phyloP scores from a whole-genome alignment of 2,888 invertebrate genomes.

The Phorcus lineatus region DNA sequence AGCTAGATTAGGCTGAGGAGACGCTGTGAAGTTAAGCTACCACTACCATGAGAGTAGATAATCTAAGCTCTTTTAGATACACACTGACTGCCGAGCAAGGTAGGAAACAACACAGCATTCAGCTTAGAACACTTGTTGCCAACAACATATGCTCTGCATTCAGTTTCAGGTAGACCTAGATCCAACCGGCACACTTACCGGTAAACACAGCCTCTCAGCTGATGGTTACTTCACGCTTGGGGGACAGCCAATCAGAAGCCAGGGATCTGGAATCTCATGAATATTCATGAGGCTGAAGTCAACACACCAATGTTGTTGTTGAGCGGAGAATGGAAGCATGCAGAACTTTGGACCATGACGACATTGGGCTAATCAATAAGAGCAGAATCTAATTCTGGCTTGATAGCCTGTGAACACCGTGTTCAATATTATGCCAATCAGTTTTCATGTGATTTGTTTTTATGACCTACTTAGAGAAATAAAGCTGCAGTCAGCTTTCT shows the following conservation, averaged over 20 bases:
- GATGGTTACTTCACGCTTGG: conserved; percentile 18
- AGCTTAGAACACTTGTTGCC: neutral
- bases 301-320: conserved; percentile 15
- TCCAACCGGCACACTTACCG: neutral
- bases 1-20: too few relatives aligned
- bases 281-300: neutral
- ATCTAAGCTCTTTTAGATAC: neutral
- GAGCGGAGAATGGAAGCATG: too few relatives aligned
- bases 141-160: neutral
- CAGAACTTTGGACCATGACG: neutral
- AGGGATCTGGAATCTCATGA: neutral
- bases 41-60: neutral
- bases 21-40: neutral
- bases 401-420: too few relatives aligned
- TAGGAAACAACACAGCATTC: neutral
- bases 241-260: conserved; percentile 1
- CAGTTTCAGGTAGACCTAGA: neutral
- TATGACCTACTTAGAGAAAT: too few relatives aligned
- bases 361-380: neutral
- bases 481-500: too few relatives aligned
- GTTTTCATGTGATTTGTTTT: too few relatives aligned
- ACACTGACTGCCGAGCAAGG: neutral
- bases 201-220: neutral
- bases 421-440: too few relatives aligned
- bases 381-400: too few relatives aligned